These are phyloP conservation scores for Hydroisotoma schaefferi DNA, from an alignment of 2,888 invertebrate species.

Conservation along the genomic window DNA sequence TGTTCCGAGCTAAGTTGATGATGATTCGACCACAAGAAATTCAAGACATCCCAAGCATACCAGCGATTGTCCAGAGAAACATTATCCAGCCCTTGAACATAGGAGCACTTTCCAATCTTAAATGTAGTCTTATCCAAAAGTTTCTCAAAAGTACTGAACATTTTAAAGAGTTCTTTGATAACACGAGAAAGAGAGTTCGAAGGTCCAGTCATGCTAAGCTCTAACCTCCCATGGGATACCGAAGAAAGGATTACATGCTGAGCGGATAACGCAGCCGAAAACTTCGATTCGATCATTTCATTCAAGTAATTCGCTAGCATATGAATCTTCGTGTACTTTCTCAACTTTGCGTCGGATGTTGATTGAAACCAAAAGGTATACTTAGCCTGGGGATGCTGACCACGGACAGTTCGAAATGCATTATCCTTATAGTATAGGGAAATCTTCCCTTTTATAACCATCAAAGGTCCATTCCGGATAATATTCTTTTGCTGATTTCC, in stretches of 20 bases:
- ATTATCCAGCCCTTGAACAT: constrained; percentile 21
- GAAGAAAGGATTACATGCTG: constrained; percentile 15
- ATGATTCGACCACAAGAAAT: constrained; percentile 27
- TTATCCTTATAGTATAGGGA: constrained; percentile 10
- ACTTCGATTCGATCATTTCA: constrained; percentile 22
- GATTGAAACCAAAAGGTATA: constrained; percentile 21
- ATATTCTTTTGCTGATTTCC: constrained; percentile 14
- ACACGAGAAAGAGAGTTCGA: constrained; percentile 14
- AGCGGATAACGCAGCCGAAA: constrained; percentile 17
- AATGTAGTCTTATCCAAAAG: constrained; percentile 13
- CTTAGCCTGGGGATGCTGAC: constrained; percentile 20
- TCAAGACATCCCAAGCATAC: constrained; percentile 24
- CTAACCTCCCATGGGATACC: constrained; percentile 22
- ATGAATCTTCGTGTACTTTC: constrained; percentile 21
- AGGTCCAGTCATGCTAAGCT: constrained; percentile 18
- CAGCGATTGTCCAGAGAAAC: constrained; percentile 23
- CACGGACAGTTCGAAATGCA: constrained; percentile 8
- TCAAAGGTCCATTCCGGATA: constrained; percentile 17
- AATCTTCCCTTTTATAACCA: constrained; percentile 19
- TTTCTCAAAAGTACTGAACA: constrained; percentile 22
- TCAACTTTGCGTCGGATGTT: constrained; percentile 7
- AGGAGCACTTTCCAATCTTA: constrained; percentile 11
- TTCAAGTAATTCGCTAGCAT: constrained; percentile 15
- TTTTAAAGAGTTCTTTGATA: constrained; percentile 7
- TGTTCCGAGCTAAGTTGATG: constrained; percentile 21